These are phyloP conservation scores for Rhincodon typus DNA, from an alignment of 2,797 vertebrate species.

Conservation along the genomic window DNA sequence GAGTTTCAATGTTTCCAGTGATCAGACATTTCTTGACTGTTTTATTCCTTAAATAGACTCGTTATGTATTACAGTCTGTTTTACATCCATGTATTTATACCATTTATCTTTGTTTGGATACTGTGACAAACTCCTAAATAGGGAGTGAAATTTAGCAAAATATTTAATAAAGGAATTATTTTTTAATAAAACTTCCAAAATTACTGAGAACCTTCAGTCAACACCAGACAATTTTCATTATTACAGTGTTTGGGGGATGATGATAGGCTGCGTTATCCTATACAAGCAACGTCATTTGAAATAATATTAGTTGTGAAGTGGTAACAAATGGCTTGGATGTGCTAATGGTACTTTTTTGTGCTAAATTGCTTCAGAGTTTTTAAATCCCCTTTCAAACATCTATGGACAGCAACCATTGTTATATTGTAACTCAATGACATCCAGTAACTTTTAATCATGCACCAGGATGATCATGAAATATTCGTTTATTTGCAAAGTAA, in stretches of 20 bases:
- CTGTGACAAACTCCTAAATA: constrained; percentile 24
- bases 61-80: not conserved
- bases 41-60: not conserved
- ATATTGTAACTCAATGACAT: not conserved
- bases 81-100: constrained; percentile 20
- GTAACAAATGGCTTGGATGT: not conserved
- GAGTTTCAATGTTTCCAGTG: not conserved
- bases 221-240: not conserved
- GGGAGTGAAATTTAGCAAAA: constrained; percentile 14
- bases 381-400: not conserved
- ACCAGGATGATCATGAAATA: not conserved
- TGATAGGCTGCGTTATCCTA: not conserved
- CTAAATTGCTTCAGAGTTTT: not conserved
- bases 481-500: not conserved
- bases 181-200: constrained; percentile 24
- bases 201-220: not conserved
- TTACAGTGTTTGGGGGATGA: not conserved
- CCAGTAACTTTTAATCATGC: not conserved
- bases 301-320: not conserved
- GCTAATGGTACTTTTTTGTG: not conserved
- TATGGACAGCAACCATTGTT: not conserved
- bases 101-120: constrained; percentile 12
- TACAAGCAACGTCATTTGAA: not conserved
- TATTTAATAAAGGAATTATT: constrained; percentile 9
- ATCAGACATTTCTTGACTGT: not conserved